Evolutionary conservation across 2,113 vertebrate species (phyloP), one percentile per base, ranked within the genome.

Genomic region (Aegotheles bennettii): DNA sequence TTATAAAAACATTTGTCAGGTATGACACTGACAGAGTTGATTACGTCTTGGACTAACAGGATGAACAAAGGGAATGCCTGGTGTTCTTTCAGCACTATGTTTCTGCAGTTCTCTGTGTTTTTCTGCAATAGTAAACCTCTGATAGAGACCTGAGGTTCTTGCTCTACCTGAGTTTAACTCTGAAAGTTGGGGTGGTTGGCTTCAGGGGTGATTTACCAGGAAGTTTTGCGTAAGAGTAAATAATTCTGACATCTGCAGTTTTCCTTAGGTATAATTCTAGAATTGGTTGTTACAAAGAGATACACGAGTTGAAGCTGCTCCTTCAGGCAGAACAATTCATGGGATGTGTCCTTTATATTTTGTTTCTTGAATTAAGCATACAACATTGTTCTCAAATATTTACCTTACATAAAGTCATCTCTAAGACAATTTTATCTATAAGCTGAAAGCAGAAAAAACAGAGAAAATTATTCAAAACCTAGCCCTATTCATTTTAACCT

Each of bases 391-490:
- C 77, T 89, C 48, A 91, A 76, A 91, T 68, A 89, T 68, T 90
- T 93, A 84, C 43, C 16, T 78, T 79, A 35, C 35, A 65, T 79
- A 73, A 89, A 89, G 5, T 75, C 9, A 45, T 64, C 60, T 89
- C 35, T 38, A 51, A 87, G 53, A 59, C 53, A 60, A 57, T 79
- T 82, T 59, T 26, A 38, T 69, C 21, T 79, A 21, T 45, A 61
- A 16, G 25, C n/a, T 87, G 19, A n/a, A 68, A 89, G 54, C 21
- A 90, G 35, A 80, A 93, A n/a, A 83, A 85, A 15, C 53, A 90
- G 43, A 81, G 17, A 86, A 65, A 10, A 26, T 43, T 42, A 76
- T 74, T 77, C 33, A 85, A 85, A 93, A 63, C 16, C 28, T 51
- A 71, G 5, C 8, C 13, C 1, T 88, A 51, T 54, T 87, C 10